Percentiles rank a stretch among this genome's conserved stretches.
Conservation (phyloP, 2,888 invertebrate genomes). For the Hirtodrosophila confusa region DNA sequence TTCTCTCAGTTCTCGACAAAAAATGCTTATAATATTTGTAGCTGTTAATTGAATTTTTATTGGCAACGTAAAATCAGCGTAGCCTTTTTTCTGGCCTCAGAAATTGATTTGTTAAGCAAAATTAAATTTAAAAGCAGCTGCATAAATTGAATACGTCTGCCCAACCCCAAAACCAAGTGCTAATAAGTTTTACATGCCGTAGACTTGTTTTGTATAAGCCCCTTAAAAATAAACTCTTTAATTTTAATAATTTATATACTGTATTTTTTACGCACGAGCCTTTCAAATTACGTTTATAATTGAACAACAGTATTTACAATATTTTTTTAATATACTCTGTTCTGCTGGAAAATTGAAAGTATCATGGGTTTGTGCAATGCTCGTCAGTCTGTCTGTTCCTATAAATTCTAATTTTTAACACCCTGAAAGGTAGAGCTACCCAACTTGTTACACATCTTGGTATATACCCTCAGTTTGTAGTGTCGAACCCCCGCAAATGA, state of each 20-base stretch:
- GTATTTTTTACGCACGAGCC: slow-evolving; percentile 25
- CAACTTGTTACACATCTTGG: too few relatives aligned
- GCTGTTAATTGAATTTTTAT: slow-evolving; percentile 49
- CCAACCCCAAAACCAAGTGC: slow-evolving; percentile 38
- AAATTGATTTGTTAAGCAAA: slow-evolving; percentile 47
- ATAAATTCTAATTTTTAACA: too few relatives aligned
- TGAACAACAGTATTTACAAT: neutral
- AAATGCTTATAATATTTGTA: neutral
- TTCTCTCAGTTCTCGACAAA: neutral
- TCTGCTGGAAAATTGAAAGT: too few relatives aligned
- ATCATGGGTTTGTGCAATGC: too few relatives aligned
- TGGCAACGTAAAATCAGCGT: slow-evolving; percentile 11
- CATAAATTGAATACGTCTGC: slow-evolving; percentile 13
- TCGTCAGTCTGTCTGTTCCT: too few relatives aligned
- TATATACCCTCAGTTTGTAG: too few relatives aligned
- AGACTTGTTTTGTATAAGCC: slow-evolving; percentile 21
- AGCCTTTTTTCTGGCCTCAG: slow-evolving; percentile 13
- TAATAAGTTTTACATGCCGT: slow-evolving; percentile 37
- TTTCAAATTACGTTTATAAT: slow-evolving; percentile 1
- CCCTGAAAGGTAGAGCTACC: too few relatives aligned
- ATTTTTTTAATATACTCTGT: neutral
- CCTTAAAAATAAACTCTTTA: slow-evolving; percentile 36
- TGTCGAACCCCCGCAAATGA: too few relatives aligned
- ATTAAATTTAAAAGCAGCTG: slow-evolving; percentile 23
- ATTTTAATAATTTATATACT: slow-evolving; percentile 16